Percentiles rank a stretch among this genome's conserved stretches.
Conservation (phyloP, 2,888 invertebrate species). For the Volucella inflata region DNA sequence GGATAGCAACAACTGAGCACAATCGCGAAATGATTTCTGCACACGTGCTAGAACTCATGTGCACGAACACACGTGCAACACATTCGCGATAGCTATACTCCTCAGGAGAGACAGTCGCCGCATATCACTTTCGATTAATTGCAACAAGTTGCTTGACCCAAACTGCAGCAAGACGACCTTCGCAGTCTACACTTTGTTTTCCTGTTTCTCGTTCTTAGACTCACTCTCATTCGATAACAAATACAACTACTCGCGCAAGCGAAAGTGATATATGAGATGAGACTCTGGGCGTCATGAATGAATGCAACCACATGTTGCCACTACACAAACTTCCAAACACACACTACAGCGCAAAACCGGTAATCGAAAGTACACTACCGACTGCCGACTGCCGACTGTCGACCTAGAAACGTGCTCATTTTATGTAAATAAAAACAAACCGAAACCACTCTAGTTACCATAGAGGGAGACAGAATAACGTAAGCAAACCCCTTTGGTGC, state of each 20-base stretch:
- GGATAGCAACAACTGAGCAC: constrained; percentile 41
- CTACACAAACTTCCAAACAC: constrained; percentile 4
- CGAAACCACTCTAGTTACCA: constrained; percentile 1
- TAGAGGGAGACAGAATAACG: constrained; percentile 9
- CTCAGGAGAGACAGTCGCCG: constrained; percentile 10
- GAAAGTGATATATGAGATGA: constrained; percentile 63
- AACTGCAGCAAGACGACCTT: constrained; percentile 63
- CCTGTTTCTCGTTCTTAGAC: constrained; percentile 14
- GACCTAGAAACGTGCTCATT: constrained; percentile 62
- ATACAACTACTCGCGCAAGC: constrained; percentile 76
- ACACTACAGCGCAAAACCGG: constrained; percentile 50
- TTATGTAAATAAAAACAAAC: constrained; percentile 49
- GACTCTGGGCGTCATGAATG: constrained; percentile 45
- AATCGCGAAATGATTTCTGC: constrained; percentile 42
- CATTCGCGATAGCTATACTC: constrained; percentile 60
- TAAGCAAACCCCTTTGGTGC: constrained; percentile 61
- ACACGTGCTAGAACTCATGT: constrained; percentile 44
- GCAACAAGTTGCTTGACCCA: constrained; percentile 73
- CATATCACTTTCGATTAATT: constrained; percentile 32
- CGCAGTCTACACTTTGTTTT: constrained; percentile 2
- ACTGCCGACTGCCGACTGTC: neutral
- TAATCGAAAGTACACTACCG: constrained; percentile 30
- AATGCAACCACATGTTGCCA: constrained; percentile 63
- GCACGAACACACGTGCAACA: constrained; percentile 44
- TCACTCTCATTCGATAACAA: constrained; percentile 16